A percentile compares a stretch with the other conserved stretches of the same genome.
Evolutionary conservation across 2,797 vertebrate species (phyloP).

Genomic region (Macropus fuliginosus): DNA sequence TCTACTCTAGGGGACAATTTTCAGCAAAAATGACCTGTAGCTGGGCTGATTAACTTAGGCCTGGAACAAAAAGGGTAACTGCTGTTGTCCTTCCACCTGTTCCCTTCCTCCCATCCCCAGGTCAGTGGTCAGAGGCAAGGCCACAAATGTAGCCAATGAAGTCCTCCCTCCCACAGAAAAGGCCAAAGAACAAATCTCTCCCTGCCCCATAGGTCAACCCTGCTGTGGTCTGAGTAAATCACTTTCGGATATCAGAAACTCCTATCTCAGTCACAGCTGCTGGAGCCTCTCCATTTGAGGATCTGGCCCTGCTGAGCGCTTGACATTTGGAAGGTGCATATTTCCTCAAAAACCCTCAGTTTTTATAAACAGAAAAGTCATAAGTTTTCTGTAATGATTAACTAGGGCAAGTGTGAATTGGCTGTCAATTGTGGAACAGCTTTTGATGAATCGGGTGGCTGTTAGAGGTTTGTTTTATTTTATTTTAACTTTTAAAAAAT

Average conservation of each 20-base stretch:
- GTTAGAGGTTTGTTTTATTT: slow-evolving; percentile 65
- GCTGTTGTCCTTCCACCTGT: slow-evolving; percentile 25
- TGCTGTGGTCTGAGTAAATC: slow-evolving; percentile 63
- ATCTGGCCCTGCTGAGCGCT: neutral
- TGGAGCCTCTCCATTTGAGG: slow-evolving; percentile 59
- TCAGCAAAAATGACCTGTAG: slow-evolving; percentile 21
- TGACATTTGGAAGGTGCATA: slow-evolving; percentile 76
- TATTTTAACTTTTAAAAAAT: slow-evolving; percentile 31
- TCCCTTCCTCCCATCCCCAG: neutral
- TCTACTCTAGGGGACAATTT: neutral
- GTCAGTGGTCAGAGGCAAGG: slow-evolving; percentile 9
- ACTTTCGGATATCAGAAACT: slow-evolving; percentile 71
- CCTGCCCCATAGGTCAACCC: slow-evolving; percentile 45
- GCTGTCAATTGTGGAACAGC: slow-evolving; percentile 60
- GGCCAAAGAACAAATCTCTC: slow-evolving; percentile 52
- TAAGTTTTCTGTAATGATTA: slow-evolving; percentile 76
- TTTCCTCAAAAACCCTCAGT: slow-evolving; percentile 77
- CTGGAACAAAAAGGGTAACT: neutral
- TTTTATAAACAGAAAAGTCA: slow-evolving; percentile 75
- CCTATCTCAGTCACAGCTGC: slow-evolving; percentile 54
- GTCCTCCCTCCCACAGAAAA: slow-evolving; percentile 53
- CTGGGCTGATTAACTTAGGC: neutral
- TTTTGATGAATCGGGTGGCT: slow-evolving; percentile 75
- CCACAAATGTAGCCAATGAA: slow-evolving; percentile 57
- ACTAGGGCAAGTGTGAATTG: slow-evolving; percentile 76